These are phyloP conservation scores for Reticulitermes speratus DNA, from an alignment of 1,140 invertebrate genomes.

Conservation along the genomic window DNA sequence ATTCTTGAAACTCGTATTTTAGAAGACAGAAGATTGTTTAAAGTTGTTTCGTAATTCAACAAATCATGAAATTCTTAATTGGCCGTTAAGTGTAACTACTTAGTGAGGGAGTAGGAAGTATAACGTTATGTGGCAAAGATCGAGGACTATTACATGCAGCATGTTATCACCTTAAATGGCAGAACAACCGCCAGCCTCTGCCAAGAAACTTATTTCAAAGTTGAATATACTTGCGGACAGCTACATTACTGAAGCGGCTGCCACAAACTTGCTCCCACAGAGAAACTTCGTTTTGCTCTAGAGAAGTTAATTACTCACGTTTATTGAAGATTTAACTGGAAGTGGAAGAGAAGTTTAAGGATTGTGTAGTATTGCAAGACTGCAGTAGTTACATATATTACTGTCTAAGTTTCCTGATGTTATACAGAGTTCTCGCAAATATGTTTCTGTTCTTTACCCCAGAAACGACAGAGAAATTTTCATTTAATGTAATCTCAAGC, in stretches of 20 bases:
- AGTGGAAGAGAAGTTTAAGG: neutral
- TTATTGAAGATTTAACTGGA: neutral
- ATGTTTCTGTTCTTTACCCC: too few relatives aligned
- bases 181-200: neutral
- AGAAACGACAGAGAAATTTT: neutral
- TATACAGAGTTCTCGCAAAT: too few relatives aligned
- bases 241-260: neutral
- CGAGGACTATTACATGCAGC: neutral
- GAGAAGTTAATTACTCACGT: constrained; percentile 16
- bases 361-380: neutral
- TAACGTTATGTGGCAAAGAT: neutral
- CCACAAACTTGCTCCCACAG: constrained; percentile 1
- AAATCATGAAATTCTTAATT: neutral
- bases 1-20: too few relatives aligned
- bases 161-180: neutral
- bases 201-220: neutral
- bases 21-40: too few relatives aligned
- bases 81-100: neutral
- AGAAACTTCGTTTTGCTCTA: neutral
- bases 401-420: neutral
- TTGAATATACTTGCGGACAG: neutral
- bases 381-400: neutral
- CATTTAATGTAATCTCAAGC: neutral
- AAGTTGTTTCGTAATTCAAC: too few relatives aligned
- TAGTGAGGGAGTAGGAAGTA: neutral